phyloP scores from a whole-genome alignment of 2,797 vertebrate genomes.

The Schizopygopsis pylzovi region DNA sequence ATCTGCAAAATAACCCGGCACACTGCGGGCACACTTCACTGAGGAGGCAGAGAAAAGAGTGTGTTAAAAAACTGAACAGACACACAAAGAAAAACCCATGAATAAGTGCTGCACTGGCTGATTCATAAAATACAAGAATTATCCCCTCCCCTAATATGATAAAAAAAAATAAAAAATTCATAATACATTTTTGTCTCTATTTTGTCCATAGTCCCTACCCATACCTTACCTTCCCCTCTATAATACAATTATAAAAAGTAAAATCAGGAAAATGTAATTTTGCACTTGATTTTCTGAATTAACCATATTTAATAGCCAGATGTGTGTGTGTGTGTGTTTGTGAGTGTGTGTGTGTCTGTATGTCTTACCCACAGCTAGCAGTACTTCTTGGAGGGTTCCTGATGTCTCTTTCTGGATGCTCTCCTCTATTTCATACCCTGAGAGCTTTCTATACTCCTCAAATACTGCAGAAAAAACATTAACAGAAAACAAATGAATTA shows the following conservation, averaged over 20 bases:
- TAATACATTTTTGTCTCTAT: neutral
- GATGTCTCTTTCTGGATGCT: slow-evolving; percentile 93
- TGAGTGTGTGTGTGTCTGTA: neutral
- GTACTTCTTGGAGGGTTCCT: slow-evolving; percentile 82
- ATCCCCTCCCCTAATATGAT: neutral
- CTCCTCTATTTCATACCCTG: slow-evolving; percentile 94
- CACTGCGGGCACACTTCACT: slow-evolving; percentile 90
- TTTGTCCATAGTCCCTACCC: neutral
- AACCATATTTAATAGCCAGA: neutral
- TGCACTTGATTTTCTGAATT: neutral
- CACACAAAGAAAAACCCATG: neutral
- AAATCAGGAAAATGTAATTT: neutral
- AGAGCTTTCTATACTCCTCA: slow-evolving; percentile 91
- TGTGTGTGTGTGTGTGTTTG: neutral
- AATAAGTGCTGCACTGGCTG: neutral
- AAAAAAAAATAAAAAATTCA: neutral
- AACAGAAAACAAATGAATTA: neutral
- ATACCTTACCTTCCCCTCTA: neutral
- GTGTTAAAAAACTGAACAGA: neutral
- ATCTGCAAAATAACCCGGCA: slow-evolving; percentile 93
- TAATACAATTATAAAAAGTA: neutral
- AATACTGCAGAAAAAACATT: slow-evolving; percentile 82
- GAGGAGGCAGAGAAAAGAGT: neutral
- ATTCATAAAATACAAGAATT: neutral
- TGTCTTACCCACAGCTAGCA: slow-evolving; percentile 89